Conservation (phyloP, 2,888 invertebrate species). For the Barypeithes pellucidus region DNA sequence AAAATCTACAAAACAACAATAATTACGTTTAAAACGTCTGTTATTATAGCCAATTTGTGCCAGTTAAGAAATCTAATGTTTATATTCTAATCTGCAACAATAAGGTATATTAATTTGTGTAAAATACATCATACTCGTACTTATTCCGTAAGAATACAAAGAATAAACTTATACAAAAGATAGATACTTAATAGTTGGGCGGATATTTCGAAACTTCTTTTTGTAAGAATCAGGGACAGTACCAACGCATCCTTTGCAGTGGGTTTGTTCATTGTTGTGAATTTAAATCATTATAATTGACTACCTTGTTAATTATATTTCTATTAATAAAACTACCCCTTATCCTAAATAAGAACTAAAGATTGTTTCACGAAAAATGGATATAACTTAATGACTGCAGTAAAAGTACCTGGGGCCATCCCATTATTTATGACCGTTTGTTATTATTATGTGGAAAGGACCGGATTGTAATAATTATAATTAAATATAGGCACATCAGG, state of each 20-base stretch:
- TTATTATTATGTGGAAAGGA: too few species aligned
- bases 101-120: slow-evolving; percentile 33
- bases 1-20: neutral
- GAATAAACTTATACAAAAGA: slow-evolving; percentile 33
- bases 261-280: slow-evolving; percentile 36
- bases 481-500: too few species aligned
- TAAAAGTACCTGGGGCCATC: too few species aligned
- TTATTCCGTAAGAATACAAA: slow-evolving; percentile 33
- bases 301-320: neutral
- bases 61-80: slow-evolving; percentile 26
- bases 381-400: too few species aligned
- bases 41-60: slow-evolving; percentile 23
- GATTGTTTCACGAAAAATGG: too few species aligned
- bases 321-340: neutral
- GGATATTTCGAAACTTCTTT: slow-evolving; percentile 54
- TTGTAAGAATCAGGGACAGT: slow-evolving; percentile 53
- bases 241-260: slow-evolving; percentile 45
- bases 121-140: slow-evolving; percentile 24
- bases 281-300: slow-evolving; percentile 44
- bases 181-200: slow-evolving; percentile 36
- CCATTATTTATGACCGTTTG: too few species aligned
- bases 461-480: too few species aligned
- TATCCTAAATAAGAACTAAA: too few species aligned
- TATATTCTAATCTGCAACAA: slow-evolving; percentile 31
- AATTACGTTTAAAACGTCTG: slow-evolving; percentile 17